phyloP scores from a whole-genome alignment of 2,888 invertebrate species.

The Nomada fucata region DNA sequence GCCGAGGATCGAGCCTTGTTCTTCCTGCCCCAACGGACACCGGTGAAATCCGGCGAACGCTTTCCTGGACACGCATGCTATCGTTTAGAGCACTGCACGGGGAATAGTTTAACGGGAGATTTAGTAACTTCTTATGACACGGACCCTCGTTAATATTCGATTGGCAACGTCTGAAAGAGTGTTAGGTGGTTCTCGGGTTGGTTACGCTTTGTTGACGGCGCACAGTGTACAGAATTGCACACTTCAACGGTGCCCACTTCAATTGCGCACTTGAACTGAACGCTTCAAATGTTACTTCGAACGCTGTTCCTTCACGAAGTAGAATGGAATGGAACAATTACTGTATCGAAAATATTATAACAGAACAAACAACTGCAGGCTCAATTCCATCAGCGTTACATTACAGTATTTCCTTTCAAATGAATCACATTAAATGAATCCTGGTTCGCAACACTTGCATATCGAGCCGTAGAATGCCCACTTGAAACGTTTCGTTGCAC shows the following conservation, averaged over 20 bases:
- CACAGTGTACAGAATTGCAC: no score
- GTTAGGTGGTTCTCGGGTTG: background rate
- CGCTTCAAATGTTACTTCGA: no score
- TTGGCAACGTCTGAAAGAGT: constrained; percentile 20
- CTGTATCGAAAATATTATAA: no score
- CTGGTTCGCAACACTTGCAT: background rate
- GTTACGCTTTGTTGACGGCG: background rate
- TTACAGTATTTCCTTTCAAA: background rate
- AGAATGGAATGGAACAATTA: no score
- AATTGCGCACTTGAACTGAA: no score
- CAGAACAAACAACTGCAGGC: no score
- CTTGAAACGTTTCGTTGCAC: background rate
- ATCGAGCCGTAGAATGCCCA: background rate
- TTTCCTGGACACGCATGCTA: constrained; percentile 75
- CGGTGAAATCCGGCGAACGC: constrained; percentile 72
- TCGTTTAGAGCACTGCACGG: constrained; percentile 28
- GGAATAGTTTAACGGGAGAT: constrained; percentile 69
- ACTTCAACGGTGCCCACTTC: no score
- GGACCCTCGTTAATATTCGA: constrained; percentile 72
- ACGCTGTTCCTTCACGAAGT: no score
- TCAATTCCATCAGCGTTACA: no score
- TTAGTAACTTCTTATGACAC: constrained; percentile 59
- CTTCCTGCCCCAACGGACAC: constrained; percentile 59
- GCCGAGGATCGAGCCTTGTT: constrained; percentile 3
- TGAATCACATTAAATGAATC: background rate